These are phyloP conservation scores for Halcyon malimbica DNA, from an alignment of 2,113 vertebrate species.

Conservation along the genomic window DNA sequence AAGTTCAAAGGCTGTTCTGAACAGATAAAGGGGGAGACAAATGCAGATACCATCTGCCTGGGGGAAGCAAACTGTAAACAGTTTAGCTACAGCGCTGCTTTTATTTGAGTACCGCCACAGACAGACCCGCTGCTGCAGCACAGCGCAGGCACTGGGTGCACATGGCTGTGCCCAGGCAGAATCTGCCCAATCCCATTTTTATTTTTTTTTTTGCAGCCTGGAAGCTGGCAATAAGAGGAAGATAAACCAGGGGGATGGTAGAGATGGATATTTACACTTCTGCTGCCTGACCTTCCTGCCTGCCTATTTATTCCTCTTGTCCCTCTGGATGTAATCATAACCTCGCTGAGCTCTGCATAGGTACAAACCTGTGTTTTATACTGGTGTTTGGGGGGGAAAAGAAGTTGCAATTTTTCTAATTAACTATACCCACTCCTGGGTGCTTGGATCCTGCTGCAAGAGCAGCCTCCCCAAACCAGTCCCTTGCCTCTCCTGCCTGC, in stretches of 20 bases:
- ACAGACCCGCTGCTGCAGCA: background rate
- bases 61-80: conserved; percentile 29
- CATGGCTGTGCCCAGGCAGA: accelerated
- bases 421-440: background rate
- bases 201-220: background rate
- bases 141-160: background rate
- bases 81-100: background rate
- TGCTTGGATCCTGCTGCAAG: background rate
- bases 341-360: accelerated
- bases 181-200: background rate
- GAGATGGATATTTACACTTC: conserved; percentile 22
- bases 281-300: conserved; percentile 7
- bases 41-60: conserved; percentile 5
- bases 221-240: background rate
- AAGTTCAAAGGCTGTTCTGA: conserved; percentile 49
- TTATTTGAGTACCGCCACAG: background rate
- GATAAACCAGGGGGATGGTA: background rate
- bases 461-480: background rate
- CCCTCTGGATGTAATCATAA: conserved; percentile 13
- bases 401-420: background rate
- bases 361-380: background rate
- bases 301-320: conserved; percentile 16
- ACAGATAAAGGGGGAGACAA: conserved; percentile 37
- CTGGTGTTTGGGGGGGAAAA: background rate
- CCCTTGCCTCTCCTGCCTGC: background rate